These are phyloP conservation scores for Anomalospiza imberbis DNA, from an alignment of 2,797 vertebrate genomes.

Conservation along the genomic window DNA sequence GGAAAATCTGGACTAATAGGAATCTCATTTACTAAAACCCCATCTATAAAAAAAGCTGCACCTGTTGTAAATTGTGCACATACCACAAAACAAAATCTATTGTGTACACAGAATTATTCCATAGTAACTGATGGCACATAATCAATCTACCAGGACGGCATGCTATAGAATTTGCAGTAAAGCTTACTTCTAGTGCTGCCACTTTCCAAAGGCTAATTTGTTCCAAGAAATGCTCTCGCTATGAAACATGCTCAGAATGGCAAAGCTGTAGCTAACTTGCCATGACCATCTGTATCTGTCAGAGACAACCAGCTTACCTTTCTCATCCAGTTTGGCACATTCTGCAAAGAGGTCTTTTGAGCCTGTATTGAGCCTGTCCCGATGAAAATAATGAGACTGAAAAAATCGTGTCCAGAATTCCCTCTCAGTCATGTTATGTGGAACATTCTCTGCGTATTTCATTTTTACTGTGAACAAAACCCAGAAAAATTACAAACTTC, in stretches of 20 bases:
- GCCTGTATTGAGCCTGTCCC: constrained; percentile 93
- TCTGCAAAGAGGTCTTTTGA: constrained; percentile 97
- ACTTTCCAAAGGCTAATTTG: not conserved
- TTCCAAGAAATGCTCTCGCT: not conserved
- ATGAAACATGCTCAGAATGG: not conserved
- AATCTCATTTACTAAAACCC: not conserved
- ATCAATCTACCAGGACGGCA: not conserved
- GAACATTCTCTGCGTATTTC: constrained; percentile 97
- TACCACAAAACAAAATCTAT: not conserved
- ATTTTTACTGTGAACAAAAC: constrained; percentile 85
- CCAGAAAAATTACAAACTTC: not conserved
- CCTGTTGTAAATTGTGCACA: not conserved
- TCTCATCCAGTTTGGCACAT: constrained; percentile 98
- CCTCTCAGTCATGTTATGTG: constrained; percentile 94
- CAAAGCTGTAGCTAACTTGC: not conserved
- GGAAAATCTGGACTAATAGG: not conserved
- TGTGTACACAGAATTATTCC: not conserved
- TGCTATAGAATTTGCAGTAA: not conserved
- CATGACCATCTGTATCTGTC: not conserved
- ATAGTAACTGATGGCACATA: not conserved
- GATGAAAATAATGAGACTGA: constrained; percentile 99
- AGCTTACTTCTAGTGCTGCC: not conserved
- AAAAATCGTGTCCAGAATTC: constrained; percentile 99
- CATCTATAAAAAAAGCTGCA: not conserved
- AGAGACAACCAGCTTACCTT: constrained; percentile 75